Conservation (phyloP, 1,140 invertebrate species). For the Brachionus calyciflorus region DNA sequence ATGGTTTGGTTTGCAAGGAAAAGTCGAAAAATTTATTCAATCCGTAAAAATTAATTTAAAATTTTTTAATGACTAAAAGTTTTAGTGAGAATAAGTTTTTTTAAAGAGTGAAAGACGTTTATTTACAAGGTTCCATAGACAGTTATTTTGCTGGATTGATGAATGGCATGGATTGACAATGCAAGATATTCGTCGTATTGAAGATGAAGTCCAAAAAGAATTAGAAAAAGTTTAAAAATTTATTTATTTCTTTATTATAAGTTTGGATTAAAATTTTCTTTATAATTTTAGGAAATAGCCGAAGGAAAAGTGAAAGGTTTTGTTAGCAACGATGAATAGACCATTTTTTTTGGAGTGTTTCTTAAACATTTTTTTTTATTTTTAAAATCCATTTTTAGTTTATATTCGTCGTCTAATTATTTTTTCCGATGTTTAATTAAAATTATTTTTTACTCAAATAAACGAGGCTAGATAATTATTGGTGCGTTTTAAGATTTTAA, state of each 20-base stretch:
- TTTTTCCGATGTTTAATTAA: neutral
- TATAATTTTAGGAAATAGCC: slow-evolving; percentile 39
- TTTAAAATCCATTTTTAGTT: neutral
- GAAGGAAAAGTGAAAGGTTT: slow-evolving; percentile 20
- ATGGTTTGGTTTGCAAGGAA: slow-evolving; percentile 94
- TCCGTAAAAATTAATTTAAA: slow-evolving; percentile 36
- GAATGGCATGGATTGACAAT: slow-evolving; percentile 59
- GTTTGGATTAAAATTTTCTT: no score
- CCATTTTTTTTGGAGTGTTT: no score
- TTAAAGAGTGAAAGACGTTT: slow-evolving; percentile 59
- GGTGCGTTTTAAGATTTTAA: no score
- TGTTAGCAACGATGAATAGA: slow-evolving; percentile 4
- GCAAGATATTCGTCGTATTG: slow-evolving; percentile 56
- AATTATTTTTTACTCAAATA: no score
- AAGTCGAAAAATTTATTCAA: slow-evolving; percentile 78
- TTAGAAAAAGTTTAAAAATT: slow-evolving; percentile 29
- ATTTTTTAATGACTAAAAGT: neutral
- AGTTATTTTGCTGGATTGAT: slow-evolving; percentile 73
- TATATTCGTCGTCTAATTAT: neutral
- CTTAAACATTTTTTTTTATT: neutral
- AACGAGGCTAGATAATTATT: no score
- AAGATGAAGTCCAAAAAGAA: slow-evolving; percentile 50
- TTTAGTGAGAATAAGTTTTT: neutral
- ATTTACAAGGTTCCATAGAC: slow-evolving; percentile 95
- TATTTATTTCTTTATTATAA: no score